Base-by-base conservation (phyloP, 1,140 invertebrate species). In the Panagrolaimus sp. region DNA sequence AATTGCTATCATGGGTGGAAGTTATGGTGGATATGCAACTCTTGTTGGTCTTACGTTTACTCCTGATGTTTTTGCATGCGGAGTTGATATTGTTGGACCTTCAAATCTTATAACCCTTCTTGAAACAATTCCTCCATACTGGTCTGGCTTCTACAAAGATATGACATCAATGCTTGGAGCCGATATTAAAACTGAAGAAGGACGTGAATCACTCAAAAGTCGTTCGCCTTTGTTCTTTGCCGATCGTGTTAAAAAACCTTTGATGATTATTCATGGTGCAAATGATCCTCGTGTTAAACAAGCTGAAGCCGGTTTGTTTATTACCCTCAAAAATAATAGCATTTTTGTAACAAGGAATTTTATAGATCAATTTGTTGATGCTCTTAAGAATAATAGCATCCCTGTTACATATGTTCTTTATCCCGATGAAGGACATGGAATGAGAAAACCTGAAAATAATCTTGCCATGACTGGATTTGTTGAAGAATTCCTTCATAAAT, bases 21-120 rank as follows among this genome's bases (percentile, higher is more conserved):
- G 73, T 58, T 81, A 81, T 68, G 79, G 79, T 10, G 79, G 80
- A 4, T 82, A 82, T 69, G 80, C 82, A 8, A 82, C 82, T 3
- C 77, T 82, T 24, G 81, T 83, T n/a, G 80, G 80, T 32, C 70
- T 82, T 63, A 82, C 79, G 17, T 83, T 83, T 63, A 83, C 82
- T 7, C 82, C 80, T 1, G 82, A 82, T 38, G 71, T 76, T n/a
- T 82, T 83, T 67, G 78, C 81, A 4, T 82, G 80, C 47, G 80
- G 80, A 26, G 78, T 82, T 43, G 80, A 82, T 65, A 83, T 82
- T 65, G 81, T 82, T 26, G 80, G 80, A 15, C 80, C 80, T 43
- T 73, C 74, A 1, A 82, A 82, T 75, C 63, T 82, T 32, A 76
- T 83, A 43, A 79, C 77, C 17, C 55, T 82, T n/a, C 69, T 82